These are phyloP conservation scores for Bucorvus abyssinicus DNA, from an alignment of 2,797 vertebrate species.

Conservation along the genomic window DNA sequence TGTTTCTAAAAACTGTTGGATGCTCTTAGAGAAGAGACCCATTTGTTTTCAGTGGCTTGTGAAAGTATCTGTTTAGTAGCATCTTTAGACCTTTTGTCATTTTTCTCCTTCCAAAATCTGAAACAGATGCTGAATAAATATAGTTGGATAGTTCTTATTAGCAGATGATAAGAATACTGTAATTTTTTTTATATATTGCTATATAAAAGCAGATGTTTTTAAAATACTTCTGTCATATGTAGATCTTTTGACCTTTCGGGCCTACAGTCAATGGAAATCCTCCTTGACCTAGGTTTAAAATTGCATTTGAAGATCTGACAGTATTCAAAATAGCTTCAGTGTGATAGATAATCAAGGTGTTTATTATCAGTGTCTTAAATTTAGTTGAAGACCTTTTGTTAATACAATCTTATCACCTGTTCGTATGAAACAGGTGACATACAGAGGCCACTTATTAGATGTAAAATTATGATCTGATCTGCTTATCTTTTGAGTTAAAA, in stretches of 20 bases:
- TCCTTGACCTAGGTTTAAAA: background rate
- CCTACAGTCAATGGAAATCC: background rate
- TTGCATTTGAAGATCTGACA: background rate
- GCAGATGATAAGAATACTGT: background rate
- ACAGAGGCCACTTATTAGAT: background rate
- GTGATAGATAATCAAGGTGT: background rate
- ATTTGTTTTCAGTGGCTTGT: background rate
- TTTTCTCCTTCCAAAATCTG: background rate
- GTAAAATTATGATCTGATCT: background rate
- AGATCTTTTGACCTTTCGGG: background rate
- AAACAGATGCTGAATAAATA: background rate
- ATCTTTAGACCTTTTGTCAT: background rate
- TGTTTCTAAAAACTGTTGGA: background rate
- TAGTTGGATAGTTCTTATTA: background rate
- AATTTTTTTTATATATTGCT: background rate
- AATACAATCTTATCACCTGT: background rate
- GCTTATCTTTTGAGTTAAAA: background rate
- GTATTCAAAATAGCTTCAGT: background rate
- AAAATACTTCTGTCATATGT: background rate
- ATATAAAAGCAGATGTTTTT: background rate
- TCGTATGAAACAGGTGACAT: background rate
- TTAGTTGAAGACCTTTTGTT: background rate
- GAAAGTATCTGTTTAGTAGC: background rate
- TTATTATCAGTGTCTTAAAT: background rate
- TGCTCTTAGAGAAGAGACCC: background rate